Percentiles rank a stretch among this genome's conserved stretches.
phyloP scores from a whole-genome alignment of 1,140 invertebrate species.

The Odontomachus brunneus region DNA sequence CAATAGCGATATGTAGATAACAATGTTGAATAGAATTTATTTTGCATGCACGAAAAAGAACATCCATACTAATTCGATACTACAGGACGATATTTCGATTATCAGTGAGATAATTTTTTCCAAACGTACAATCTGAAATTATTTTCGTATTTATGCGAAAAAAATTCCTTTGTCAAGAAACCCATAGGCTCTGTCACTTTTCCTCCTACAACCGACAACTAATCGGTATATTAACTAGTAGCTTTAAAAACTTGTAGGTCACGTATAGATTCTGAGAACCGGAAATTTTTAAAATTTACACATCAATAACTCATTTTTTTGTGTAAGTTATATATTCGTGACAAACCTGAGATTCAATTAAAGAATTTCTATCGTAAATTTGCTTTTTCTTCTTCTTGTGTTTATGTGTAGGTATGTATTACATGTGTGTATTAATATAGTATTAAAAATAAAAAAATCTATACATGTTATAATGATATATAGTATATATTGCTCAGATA shows the following conservation, averaged over 20 bases:
- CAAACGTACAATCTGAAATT: conserved; percentile 37
- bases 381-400: conserved; percentile 49
- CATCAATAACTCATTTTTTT: conserved; percentile 51
- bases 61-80: conserved; percentile 42
- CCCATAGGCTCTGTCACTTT: conserved; percentile 40
- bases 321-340: conserved; percentile 65
- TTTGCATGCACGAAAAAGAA: conserved; percentile 54
- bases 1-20: conserved; percentile 48
- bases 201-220: not conserved
- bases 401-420: not conserved
- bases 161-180: conserved; percentile 27
- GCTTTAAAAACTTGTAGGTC: conserved; percentile 10
- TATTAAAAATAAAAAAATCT: conserved; percentile 73
- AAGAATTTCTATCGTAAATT: conserved; percentile 59
- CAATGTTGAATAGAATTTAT: conserved; percentile 58
- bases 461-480: conserved; percentile 64
- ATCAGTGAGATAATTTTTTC: conserved; percentile 31
- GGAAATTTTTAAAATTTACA: conserved; percentile 44
- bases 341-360: conserved; percentile 74
- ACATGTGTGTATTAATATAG: conserved; percentile 48
- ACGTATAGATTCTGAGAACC: conserved; percentile 38
- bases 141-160: conserved; percentile 27
- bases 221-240: conserved; percentile 19
- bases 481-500: conserved; percentile 53
- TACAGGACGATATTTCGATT: conserved; percentile 49